Evolutionary conservation across 2,113 vertebrate species (phyloP), one percentile per base, ranked within the genome.

Genomic region (Neofelis nebulosa): DNA sequence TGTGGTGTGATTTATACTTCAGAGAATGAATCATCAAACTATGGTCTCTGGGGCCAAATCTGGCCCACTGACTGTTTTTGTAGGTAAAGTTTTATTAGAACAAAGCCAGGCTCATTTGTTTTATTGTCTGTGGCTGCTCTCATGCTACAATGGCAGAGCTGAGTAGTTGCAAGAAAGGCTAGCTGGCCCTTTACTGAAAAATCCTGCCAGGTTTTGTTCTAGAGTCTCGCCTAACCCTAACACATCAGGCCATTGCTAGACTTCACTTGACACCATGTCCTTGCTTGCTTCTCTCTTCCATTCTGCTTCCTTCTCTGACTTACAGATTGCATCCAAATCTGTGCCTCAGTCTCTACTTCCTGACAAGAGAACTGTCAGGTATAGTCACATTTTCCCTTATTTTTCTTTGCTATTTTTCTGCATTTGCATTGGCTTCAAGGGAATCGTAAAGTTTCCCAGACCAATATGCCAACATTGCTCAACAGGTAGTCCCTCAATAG

Each of bases 71-170:
- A 31, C 41, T 93, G 1, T 23, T 52, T 91, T 83, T 63, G 5
- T 69, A 80, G 92, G 84, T 89, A 79, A 76, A 81, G 7, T 89
- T 91, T 88, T 79, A 45, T 82, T 74, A 33, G n/a, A 90, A 90
- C 52, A 92, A 89, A 94, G 25, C 11, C 16, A 94, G 10, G 1
- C 16, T 65, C 6, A 21, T 73, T 48, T 66, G 21, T 79, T 71
- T 94, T 66, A 50, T 55, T 84, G 27, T 41, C 45, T 87, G 0
- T 63, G 15, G 27, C 12, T 84, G 5, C 13, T 86, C 69, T 41
- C 2, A 84, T 36, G 27, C 5, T 84, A n/a, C 4, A 31, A 11
- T 57, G 23, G 55, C 9, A 91, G 38, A 31, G 36, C 4, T 76
- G 21, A 85, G 14, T 31, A 45, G 19, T 15, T 87, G 4, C 38